Percentiles rank a stretch among this genome's conserved stretches.
These are phyloP conservation scores for Hozukius guyotensis DNA, from an alignment of 2,797 vertebrate genomes.

Conservation along the genomic window DNA sequence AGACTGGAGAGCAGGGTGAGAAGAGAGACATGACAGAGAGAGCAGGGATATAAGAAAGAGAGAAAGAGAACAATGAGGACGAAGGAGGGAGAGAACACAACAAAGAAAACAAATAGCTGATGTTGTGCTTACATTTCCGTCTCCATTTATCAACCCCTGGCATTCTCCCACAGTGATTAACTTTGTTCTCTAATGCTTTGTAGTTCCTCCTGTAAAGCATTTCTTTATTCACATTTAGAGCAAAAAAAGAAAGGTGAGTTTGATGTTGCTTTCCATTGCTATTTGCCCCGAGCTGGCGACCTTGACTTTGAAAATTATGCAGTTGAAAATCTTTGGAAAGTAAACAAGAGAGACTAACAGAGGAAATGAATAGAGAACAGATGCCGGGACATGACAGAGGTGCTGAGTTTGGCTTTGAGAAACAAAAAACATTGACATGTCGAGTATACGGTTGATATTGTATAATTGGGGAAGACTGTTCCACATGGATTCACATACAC, in stretches of 20 bases:
- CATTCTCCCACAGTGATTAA: constrained; percentile 71
- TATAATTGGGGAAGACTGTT: not conserved
- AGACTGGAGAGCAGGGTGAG: constrained; percentile 15
- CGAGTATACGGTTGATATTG: constrained; percentile 22
- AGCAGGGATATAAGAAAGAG: not conserved
- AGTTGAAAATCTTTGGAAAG: constrained; percentile 53
- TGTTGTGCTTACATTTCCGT: constrained; percentile 66
- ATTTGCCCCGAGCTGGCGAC: constrained; percentile 55
- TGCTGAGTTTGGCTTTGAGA: constrained; percentile 45
- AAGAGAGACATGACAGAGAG: constrained; percentile 25
- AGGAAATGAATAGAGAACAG: constrained; percentile 31
- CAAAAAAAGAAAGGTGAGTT: constrained; percentile 51
- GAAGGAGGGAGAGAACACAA: constrained; percentile 14
- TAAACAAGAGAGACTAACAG: constrained; percentile 54
- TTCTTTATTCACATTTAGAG: constrained; percentile 29
- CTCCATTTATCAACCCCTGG: constrained; percentile 68
- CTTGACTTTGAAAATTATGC: constrained; percentile 66
- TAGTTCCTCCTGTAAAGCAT: constrained; percentile 57
- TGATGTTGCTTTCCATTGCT: constrained; percentile 52
- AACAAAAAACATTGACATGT: constrained; percentile 26
- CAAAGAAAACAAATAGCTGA: constrained; percentile 68
- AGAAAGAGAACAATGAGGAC: constrained; percentile 17
- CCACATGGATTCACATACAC: not conserved
- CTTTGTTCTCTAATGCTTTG: constrained; percentile 70
- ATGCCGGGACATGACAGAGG: constrained; percentile 44